phyloP scores from a whole-genome alignment of 2,797 vertebrate genomes.

The Onychomys leucogaster region DNA sequence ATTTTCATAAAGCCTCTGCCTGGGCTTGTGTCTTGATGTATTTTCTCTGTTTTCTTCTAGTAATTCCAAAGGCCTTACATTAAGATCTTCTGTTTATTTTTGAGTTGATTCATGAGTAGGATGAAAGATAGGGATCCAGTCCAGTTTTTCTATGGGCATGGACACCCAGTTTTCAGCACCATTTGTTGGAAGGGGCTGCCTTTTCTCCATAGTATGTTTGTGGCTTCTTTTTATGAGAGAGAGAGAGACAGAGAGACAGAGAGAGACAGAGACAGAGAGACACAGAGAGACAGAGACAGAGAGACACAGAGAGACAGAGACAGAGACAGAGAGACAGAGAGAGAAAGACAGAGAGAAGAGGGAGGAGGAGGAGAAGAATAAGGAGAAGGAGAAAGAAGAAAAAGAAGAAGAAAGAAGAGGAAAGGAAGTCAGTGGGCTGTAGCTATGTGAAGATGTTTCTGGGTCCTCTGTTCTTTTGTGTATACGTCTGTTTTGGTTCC shows the following conservation, averaged over 20 bases:
- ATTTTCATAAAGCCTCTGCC: background rate
- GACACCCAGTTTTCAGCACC: background rate
- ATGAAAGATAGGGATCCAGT: background rate
- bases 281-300: accelerated
- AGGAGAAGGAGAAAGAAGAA: too few species aligned
- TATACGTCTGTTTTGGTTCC: background rate
- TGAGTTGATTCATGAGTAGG: background rate
- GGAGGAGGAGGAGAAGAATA: accelerated
- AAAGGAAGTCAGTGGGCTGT: background rate
- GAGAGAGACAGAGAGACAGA: too few species aligned
- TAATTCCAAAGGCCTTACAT: background rate
- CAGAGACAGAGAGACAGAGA: too few species aligned
- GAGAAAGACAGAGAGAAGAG: accelerated
- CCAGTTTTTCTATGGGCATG: too few species aligned
- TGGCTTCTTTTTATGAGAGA: background rate
- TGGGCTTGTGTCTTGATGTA: too few species aligned
- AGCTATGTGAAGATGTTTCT: background rate
- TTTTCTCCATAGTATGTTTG: too few species aligned
- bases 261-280: too few species aligned
- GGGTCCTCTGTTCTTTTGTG: background rate
- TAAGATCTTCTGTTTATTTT: background rate
- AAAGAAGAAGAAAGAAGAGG: accelerated
- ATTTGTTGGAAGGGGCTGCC: background rate
- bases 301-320: too few species aligned
- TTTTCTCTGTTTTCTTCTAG: background rate